Evolutionary conservation across 2,113 vertebrate genomes (phyloP).

Genomic region (Serinus canaria): DNA sequence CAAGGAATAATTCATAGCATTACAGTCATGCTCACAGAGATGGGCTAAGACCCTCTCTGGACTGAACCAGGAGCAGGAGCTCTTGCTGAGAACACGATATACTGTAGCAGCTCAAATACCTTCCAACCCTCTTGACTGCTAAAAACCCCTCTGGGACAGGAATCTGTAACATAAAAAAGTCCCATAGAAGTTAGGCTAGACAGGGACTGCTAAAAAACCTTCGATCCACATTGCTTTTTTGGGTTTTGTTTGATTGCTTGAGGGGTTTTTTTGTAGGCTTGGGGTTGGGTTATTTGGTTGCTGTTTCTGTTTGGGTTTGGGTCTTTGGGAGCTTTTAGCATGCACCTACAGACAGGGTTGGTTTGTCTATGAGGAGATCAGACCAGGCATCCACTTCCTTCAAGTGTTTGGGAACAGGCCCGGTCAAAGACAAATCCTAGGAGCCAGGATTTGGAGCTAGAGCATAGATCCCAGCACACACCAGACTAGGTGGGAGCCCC

Average conservation of each 20-base stretch:
- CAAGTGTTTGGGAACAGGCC: background rate
- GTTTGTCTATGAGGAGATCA: background rate
- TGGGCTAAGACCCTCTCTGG: background rate
- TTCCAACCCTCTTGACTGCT: background rate
- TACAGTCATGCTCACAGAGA: background rate
- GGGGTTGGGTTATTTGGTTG: background rate
- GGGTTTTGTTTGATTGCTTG: background rate
- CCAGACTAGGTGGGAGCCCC: background rate
- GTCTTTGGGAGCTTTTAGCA: accelerated
- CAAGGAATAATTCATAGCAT: background rate
- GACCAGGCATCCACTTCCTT: background rate
- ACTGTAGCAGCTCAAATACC: background rate
- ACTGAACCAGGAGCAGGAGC: background rate
- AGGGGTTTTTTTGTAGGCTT: accelerated
- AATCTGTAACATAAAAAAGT: background rate
- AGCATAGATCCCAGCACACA: background rate
- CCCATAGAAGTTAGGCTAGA: background rate
- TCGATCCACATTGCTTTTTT: accelerated
- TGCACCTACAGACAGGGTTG: background rate
- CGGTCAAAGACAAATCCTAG: background rate
- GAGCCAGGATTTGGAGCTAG: background rate
- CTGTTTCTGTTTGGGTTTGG: background rate
- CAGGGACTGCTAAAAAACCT: background rate
- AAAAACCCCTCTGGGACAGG: background rate
- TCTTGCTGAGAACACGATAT: background rate